Base-by-base conservation (phyloP, 2,888 invertebrate species). In the Esperia sulphurella region DNA sequence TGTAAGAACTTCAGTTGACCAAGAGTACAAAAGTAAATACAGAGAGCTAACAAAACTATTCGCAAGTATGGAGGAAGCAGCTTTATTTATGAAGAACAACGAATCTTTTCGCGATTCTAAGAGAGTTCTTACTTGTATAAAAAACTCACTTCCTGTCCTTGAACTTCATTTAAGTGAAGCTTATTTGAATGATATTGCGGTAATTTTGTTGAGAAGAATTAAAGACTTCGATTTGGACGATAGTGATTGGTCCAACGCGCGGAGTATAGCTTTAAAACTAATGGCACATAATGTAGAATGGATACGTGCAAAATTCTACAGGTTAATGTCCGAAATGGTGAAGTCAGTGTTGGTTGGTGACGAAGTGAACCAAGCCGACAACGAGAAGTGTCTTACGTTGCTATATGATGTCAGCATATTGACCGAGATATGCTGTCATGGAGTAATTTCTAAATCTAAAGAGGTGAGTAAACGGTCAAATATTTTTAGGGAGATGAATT, bases 351-450 rank as follows among this genome's bases (percentile, higher is more conserved):
- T 94, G 39, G 91, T 93, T 21, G 90, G 91, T 3, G 90, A 90
- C 33, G 79, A 76, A 54, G 68, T 54, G 43, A 69, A 74, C 63
- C 83, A 66, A 65, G 68, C 48, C 9, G 75, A 79, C 10, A 75
- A 75, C 44, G 92, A 92, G 61, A 88, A 84, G 58, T 84, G 87
- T 63, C 74, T 91, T 55, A 83, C 73, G 38, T 89, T 93, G 68
- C 64, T 94, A 38, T 83, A 91, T 50, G 90, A 92, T 54, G 81
- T 91, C 12, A 84, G 84, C 40, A 75, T 94, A 44, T 65, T 94
- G 45, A 91, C 88, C 1, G 94, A 94, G 80, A 92, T 94, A 33
- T 90, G 92, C 52, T 91, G 91, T 57, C 92, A 92, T 66, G 94
- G 94, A 41, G 63, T 92, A 9, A 86, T 82, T 8, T 90, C 88